phyloP scores from a whole-genome alignment of 1,140 invertebrate species.

The Kradibia gibbosae region DNA sequence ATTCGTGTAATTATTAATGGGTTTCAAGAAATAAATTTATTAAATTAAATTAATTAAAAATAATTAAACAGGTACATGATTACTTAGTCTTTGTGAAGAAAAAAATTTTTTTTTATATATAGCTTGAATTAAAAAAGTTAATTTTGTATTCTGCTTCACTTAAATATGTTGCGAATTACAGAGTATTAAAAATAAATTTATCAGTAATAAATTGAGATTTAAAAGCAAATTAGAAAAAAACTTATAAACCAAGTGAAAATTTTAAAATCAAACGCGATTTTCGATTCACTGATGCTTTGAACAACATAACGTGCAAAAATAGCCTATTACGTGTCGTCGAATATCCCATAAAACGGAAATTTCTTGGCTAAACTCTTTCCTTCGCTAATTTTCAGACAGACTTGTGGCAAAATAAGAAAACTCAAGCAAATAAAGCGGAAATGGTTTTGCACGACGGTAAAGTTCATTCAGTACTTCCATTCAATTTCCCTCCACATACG shows the following conservation, averaged over 20 bases:
- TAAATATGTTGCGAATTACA: too few species aligned
- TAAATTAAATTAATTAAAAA: too few species aligned
- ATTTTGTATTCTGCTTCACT: too few species aligned
- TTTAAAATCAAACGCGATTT: background rate
- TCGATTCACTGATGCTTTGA: background rate
- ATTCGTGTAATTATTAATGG: too few species aligned
- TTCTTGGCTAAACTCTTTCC: slow-evolving; percentile 28
- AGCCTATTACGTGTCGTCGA: background rate
- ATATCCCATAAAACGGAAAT: slow-evolving; percentile 11
- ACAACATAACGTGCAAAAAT: background rate
- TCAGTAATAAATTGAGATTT: too few species aligned
- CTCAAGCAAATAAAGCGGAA: background rate
- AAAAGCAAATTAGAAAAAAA: background rate
- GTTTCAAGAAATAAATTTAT: too few species aligned
- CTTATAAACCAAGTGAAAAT: background rate
- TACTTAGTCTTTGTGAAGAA: too few species aligned
- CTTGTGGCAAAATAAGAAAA: slow-evolving; percentile 34
- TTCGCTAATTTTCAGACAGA: slow-evolving; percentile 31
- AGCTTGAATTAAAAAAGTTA: too few species aligned
- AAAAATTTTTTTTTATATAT: too few species aligned
- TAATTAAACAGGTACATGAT: too few species aligned
- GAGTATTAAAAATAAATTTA: too few species aligned
- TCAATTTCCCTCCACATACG: slow-evolving; percentile 23
- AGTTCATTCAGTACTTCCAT: slow-evolving; percentile 24
- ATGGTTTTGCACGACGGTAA: slow-evolving; percentile 30